Base-by-base conservation (phyloP, 92 coral and sea anemone genomes). In the Actinernus sp. region DNA sequence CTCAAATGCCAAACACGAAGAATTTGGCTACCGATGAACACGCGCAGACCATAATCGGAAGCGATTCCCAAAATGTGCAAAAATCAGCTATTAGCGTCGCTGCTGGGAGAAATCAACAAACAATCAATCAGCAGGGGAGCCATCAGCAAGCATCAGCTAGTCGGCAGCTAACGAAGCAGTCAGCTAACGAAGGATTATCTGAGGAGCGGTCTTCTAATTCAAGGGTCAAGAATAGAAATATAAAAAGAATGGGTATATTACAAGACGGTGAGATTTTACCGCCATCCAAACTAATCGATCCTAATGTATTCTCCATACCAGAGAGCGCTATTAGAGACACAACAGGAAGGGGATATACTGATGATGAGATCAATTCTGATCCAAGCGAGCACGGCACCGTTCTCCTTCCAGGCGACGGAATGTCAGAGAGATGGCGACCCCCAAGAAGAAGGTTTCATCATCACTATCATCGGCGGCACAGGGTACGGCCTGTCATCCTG, bases 301-400 rank as follows among this genome's bases (percentile, higher is more conserved):
- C 88, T 21, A 58, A 49, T n/a, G 66, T 82, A 10, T 67, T 82
- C 29, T 51, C 88, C 19, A 49, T 73, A 3, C 62, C 81, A 27
- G 80, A 79, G 38, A 55, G 63, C 37, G 87, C 78, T 8, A 29
- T 83, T 46, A 27, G 8, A 7, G 61, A 67, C 37, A 43, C 79
- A 0, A 13, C 17, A 19, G 40, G 65, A 58, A 3, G 10, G n/a
- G 21, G 17, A 12, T 19, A 25, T 22, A 10, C 10, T 21, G 26
- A 17, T 25, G 28, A 18, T 38, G 33, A 40, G 21, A 34, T 51
- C 18, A 11, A 25, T 12, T 43, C 54, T 31, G 61, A 29, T n/a
- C 46, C 63, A 18, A 74, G 63, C 18, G 79, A 74, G 17, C 19
- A 64, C 2, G 45, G 76, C 37, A 68, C 48, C 1, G 31, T 31